Evolutionary conservation across 2,888 invertebrate species (phyloP).

Genomic region (Seira ritae): DNA sequence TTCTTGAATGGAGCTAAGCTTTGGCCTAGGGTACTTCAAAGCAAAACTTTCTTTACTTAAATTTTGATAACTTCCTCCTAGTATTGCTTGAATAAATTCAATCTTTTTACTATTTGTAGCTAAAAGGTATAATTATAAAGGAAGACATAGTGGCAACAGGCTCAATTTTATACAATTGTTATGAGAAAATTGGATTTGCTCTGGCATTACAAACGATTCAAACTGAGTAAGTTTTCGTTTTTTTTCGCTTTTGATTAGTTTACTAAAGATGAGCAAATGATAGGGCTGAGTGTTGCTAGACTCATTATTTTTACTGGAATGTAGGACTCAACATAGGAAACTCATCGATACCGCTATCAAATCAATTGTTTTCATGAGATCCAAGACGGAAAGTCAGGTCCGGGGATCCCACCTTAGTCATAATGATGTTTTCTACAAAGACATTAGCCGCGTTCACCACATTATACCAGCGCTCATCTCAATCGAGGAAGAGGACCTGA

Average conservation of each 20-base stretch:
- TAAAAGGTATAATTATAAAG: constrained; percentile 77
- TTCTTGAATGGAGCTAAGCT: constrained; percentile 79
- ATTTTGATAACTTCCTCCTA: constrained; percentile 37
- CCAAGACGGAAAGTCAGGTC: constrained; percentile 73
- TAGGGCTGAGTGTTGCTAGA: too few species aligned
- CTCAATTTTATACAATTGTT: constrained; percentile 82
- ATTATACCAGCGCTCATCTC: constrained; percentile 81
- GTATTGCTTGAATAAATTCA: constrained; percentile 41
- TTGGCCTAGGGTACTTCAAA: constrained; percentile 60
- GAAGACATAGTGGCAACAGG: constrained; percentile 79
- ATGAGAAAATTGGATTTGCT: constrained; percentile 88
- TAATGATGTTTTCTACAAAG: constrained; percentile 85
- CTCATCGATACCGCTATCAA: constrained; percentile 80
- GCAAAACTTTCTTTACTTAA: constrained; percentile 14
- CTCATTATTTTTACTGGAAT: too few species aligned
- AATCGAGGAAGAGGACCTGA: constrained; percentile 80
- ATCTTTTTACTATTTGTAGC: constrained; percentile 74
- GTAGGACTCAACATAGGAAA: constrained; percentile 72
- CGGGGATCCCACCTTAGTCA: constrained; percentile 70
- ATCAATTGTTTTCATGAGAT: constrained; percentile 76
- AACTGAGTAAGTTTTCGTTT: constrained; percentile 77
- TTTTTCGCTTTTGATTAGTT: not conserved
- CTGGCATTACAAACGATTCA: constrained; percentile 83
- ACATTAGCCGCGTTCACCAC: constrained; percentile 81
- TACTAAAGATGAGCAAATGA: not conserved